Evolutionary conservation across 2,888 invertebrate genomes (phyloP).

Genomic region (Amorpha juglandis): DNA sequence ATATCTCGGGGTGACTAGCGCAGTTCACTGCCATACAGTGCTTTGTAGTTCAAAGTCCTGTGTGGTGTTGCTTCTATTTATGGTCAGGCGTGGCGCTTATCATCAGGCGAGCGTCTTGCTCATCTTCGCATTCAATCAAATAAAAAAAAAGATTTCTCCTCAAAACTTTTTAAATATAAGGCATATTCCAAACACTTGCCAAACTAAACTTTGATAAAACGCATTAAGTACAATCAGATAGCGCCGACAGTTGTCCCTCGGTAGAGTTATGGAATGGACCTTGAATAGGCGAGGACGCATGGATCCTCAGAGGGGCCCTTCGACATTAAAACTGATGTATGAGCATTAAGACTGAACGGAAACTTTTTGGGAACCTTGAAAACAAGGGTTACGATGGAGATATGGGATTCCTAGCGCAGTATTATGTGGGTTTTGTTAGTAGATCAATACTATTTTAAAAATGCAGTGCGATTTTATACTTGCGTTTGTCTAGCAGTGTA

Average conservation of each 20-base stretch:
- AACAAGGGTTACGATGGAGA: not conserved
- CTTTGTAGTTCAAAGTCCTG: too few relatives aligned
- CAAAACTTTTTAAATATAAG: too few relatives aligned
- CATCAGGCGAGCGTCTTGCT: too few relatives aligned
- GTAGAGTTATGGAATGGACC: conserved; percentile 8
- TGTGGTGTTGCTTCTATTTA: too few relatives aligned
- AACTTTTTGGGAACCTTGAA: conserved; percentile 13
- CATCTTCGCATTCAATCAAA: too few relatives aligned
- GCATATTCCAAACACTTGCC: not conserved
- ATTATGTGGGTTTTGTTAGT: not conserved
- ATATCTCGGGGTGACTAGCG: too few relatives aligned
- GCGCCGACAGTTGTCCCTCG: conserved; percentile 9
- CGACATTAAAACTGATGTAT: conserved; percentile 18
- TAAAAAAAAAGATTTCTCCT: too few relatives aligned
- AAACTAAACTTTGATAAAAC: conserved; percentile 10
- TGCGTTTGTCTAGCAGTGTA: too few relatives aligned
- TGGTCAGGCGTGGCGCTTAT: too few relatives aligned
- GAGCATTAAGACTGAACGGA: conserved; percentile 14
- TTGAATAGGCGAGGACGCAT: not conserved
- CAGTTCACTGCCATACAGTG: too few relatives aligned
- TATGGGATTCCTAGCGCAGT: not conserved
- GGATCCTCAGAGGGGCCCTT: not conserved
- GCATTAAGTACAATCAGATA: conserved; percentile 21
- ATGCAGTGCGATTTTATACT: too few relatives aligned
- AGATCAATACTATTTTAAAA: not conserved